These are phyloP conservation scores for Astyanax mexicanus DNA, from an alignment of 2,797 vertebrate genomes.

Conservation along the genomic window DNA sequence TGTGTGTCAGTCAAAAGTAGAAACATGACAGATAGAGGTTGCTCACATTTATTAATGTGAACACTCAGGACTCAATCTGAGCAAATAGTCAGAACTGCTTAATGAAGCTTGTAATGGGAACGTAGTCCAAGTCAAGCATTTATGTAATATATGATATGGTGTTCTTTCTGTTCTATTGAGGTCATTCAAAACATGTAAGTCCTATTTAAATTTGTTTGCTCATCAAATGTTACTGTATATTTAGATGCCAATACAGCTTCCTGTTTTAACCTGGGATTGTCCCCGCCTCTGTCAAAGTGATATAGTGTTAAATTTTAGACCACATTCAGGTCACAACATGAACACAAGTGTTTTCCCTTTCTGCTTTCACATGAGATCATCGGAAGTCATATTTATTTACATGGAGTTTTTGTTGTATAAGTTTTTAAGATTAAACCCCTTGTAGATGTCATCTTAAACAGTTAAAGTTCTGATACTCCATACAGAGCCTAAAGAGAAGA, in stretches of 20 bases:
- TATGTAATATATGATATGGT: too few relatives aligned
- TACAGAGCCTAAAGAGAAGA: neutral
- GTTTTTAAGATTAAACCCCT: neutral
- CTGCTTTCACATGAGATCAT: conserved; percentile 14
- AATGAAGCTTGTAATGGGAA: too few relatives aligned
- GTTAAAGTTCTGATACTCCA: neutral
- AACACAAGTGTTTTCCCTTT: conserved; percentile 29
- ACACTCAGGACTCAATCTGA: too few relatives aligned
- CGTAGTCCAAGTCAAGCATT: too few relatives aligned
- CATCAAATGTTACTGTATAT: neutral
- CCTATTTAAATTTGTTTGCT: neutral
- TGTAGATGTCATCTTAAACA: neutral
- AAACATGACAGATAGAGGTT: too few relatives aligned
- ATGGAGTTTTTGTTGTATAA: neutral
- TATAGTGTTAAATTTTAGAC: conserved; percentile 30
- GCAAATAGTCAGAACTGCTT: too few relatives aligned
- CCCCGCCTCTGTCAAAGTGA: conserved; percentile 40
- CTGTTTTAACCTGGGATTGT: conserved; percentile 41
- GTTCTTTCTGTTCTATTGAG: too few relatives aligned
- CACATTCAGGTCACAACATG: conserved; percentile 49
- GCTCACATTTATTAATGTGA: too few relatives aligned
- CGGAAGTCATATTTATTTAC: conserved; percentile 13
- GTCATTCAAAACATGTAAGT: too few relatives aligned
- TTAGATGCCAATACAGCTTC: conserved; percentile 20
- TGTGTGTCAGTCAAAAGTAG: too few relatives aligned